Evolutionary conservation across 2,797 vertebrate genomes (phyloP).

Genomic region (Melanotaenia parkinsoni): DNA sequence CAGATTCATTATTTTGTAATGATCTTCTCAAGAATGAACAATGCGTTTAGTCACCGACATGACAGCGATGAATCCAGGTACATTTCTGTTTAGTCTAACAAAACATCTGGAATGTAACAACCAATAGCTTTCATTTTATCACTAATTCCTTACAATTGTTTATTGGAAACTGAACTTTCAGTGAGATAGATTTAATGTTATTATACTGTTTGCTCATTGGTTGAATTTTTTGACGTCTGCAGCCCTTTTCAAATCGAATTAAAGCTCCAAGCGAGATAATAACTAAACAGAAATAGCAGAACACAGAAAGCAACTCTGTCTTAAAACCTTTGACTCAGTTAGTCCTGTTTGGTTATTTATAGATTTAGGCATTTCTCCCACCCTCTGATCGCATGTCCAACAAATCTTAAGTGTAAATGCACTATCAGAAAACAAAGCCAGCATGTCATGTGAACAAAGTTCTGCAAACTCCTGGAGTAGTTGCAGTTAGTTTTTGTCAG

Average conservation of each 20-base stretch:
- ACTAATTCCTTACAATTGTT: background rate
- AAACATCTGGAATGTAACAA: background rate
- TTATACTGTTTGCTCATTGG: background rate
- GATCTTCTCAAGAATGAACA: background rate
- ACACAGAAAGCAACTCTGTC: background rate
- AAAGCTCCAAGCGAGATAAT: background rate
- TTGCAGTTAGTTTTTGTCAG: background rate
- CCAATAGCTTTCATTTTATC: background rate
- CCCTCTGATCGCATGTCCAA: background rate
- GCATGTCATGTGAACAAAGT: conserved; percentile 5
- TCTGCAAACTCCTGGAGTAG: background rate
- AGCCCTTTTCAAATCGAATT: background rate
- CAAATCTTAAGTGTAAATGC: background rate
- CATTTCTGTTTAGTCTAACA: background rate
- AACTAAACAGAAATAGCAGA: background rate
- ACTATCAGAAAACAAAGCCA: conserved; percentile 7
- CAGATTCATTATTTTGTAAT: background rate
- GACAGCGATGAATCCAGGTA: background rate
- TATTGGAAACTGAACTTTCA: background rate
- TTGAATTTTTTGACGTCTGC: background rate
- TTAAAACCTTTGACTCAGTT: conserved; percentile 1
- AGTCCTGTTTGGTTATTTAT: conserved; percentile 2
- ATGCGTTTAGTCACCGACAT: background rate
- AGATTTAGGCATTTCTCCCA: background rate
- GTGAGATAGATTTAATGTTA: background rate